Evolutionary conservation across 2,113 vertebrate species (phyloP).

Genomic region (Cyanoderma ruficeps): DNA sequence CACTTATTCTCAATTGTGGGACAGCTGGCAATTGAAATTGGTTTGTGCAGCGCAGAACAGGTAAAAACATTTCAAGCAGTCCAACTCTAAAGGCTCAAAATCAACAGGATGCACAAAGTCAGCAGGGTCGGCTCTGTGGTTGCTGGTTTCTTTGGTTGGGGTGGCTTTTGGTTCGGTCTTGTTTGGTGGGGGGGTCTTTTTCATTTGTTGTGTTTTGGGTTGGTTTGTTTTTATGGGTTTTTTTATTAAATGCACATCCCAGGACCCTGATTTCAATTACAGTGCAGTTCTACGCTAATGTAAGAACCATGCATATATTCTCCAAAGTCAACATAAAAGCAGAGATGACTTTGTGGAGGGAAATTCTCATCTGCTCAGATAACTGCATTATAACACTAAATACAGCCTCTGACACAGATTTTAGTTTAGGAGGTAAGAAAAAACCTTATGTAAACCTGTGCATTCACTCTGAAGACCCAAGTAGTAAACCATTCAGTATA

Average conservation of each 20-base stretch:
- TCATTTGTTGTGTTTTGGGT: neutral
- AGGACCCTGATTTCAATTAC: neutral
- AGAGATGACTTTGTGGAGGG: neutral
- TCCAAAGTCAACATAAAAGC: neutral
- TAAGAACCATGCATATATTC: neutral
- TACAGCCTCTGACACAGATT: neutral
- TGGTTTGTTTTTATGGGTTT: fast-evolving
- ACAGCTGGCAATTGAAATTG: neutral
- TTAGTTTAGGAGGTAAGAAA: neutral
- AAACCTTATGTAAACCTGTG: neutral
- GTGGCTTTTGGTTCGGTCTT: neutral
- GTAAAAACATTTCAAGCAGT: neutral
- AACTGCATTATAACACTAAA: neutral
- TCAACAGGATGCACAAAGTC: neutral
- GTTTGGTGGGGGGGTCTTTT: neutral
- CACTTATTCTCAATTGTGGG: neutral
- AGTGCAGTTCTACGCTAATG: neutral
- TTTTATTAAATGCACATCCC: neutral
- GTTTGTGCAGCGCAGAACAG: neutral
- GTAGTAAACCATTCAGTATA: neutral
- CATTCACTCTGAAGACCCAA: neutral
- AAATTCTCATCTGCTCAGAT: neutral
- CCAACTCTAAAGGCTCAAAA: neutral
- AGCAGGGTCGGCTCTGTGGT: fast-evolving
- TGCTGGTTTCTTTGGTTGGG: neutral